phyloP scores from a whole-genome alignment of 2,888 invertebrate species.

The Temnothorax unifasciatus region DNA sequence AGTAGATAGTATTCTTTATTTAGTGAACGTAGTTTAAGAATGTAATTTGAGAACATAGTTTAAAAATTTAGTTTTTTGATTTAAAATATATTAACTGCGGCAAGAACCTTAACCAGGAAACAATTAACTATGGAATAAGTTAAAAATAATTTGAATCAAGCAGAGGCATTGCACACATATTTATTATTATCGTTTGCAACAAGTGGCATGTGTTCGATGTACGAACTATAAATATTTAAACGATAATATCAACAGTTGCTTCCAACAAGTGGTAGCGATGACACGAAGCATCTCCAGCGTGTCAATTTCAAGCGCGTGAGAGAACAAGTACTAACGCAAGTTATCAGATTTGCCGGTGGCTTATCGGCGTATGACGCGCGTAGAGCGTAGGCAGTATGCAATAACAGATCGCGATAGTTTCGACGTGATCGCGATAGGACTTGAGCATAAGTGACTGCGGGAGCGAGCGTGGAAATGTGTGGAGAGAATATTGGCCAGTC shows the following conservation, averaged over 20 bases:
- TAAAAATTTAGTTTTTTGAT: background rate
- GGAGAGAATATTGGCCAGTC: slow-evolving; percentile 61
- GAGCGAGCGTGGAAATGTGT: slow-evolving; percentile 40
- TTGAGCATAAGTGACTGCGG: slow-evolving; percentile 26
- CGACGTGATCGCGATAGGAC: slow-evolving; percentile 50
- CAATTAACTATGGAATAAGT: background rate
- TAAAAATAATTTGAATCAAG: background rate
- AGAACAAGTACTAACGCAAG: slow-evolving; percentile 66
- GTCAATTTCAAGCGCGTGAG: slow-evolving; percentile 68
- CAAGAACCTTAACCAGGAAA: background rate
- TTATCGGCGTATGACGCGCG: slow-evolving; percentile 65
- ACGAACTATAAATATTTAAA: slow-evolving; percentile 21
- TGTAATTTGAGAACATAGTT: background rate
- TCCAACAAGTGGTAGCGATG: slow-evolving; percentile 35
- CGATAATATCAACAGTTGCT: background rate
- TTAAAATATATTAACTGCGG: background rate
- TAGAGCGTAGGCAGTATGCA: slow-evolving; percentile 38
- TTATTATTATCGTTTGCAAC: background rate
- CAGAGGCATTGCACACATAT: background rate
- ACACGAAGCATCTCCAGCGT: slow-evolving; percentile 58
- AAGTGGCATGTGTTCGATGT: background rate
- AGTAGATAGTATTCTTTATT: background rate
- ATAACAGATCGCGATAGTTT: slow-evolving; percentile 60
- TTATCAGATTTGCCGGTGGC: slow-evolving; percentile 75
- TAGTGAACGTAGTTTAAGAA: background rate